Evolutionary conservation across 2,888 invertebrate species (phyloP).

Genomic region (Drosophila niveifrons): DNA sequence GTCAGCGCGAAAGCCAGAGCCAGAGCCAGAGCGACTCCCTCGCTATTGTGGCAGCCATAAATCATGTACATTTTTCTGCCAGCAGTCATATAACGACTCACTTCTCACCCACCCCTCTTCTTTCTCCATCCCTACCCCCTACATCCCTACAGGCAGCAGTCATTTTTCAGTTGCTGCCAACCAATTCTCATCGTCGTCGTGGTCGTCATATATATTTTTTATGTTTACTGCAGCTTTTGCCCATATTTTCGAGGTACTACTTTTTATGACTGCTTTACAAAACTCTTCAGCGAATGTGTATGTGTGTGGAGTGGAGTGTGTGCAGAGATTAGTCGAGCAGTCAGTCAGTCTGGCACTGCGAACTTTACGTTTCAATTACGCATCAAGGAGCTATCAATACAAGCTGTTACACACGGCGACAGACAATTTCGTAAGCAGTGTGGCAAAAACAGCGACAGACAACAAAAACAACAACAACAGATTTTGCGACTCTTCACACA

Average conservation of each 20-base stretch:
- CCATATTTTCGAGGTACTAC: constrained; percentile 50
- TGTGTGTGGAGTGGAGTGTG: constrained; percentile 3
- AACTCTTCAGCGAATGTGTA: constrained; percentile 59
- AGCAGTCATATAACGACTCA: constrained; percentile 69
- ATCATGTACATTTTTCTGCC: constrained; percentile 79
- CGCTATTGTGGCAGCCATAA: constrained; percentile 74
- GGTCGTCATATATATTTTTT: constrained; percentile 70
- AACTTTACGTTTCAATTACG: constrained; percentile 82
- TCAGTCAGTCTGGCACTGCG: constrained; percentile 31
- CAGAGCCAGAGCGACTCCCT: constrained; percentile 3
- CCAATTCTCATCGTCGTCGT: constrained; percentile 56
- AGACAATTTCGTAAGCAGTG: constrained; percentile 67
- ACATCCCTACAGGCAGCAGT: background rate
- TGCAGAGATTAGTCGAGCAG: constrained; percentile 54
- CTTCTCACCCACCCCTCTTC: background rate
- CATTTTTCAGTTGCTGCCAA: constrained; percentile 69
- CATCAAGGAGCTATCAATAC: constrained; percentile 82
- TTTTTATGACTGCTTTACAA: constrained; percentile 72
- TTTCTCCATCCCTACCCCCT: background rate
- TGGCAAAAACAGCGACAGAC: constrained; percentile 7
- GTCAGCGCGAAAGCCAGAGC: background rate
- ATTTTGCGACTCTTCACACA: constrained; percentile 6
- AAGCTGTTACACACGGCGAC: constrained; percentile 77
- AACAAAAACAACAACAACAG: background rate
- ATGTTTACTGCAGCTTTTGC: constrained; percentile 76